Conservation (phyloP, 2,113 vertebrate genomes). For the Anarrhichthys ocellatus region DNA sequence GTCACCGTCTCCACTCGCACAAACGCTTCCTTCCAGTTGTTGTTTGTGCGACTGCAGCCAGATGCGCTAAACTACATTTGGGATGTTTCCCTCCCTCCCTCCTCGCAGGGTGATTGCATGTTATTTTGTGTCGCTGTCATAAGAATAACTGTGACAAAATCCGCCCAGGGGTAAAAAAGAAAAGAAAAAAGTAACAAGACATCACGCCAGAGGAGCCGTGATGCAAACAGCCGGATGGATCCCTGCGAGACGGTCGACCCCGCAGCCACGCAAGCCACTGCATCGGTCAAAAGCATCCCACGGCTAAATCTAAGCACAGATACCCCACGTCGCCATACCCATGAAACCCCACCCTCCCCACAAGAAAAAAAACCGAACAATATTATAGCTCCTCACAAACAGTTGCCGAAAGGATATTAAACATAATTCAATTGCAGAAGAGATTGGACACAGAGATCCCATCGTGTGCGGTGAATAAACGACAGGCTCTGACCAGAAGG, state of each 20-base stretch:
- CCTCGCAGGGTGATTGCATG: conserved; percentile 33
- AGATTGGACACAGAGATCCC: conserved; percentile 45
- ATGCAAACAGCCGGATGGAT: conserved; percentile 42
- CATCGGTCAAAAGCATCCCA: conserved; percentile 40
- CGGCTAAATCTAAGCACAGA: conserved; percentile 27
- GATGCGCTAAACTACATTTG: conserved; percentile 33
- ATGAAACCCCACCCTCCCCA: conserved; percentile 13
- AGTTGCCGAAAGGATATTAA: conserved; percentile 63
- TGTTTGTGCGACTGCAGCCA: conserved; percentile 11
- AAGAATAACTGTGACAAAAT: conserved; percentile 60
- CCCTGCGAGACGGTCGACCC: conserved; percentile 20
- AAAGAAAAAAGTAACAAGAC: conserved; percentile 29
- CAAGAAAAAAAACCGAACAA: conserved; percentile 32
- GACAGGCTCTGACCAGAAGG: conserved; percentile 30
- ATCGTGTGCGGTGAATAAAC: conserved; percentile 54
- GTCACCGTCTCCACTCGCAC: conserved; percentile 54
- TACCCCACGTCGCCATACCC: background rate
- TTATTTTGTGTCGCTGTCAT: conserved; percentile 49
- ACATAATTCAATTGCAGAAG: conserved; percentile 53
- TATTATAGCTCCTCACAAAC: conserved; percentile 45
- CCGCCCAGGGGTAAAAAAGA: background rate
- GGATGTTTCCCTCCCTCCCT: background rate
- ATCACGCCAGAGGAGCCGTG: conserved; percentile 37
- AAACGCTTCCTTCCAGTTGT: conserved; percentile 17
- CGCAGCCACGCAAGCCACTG: conserved; percentile 23